Evolutionary conservation across 2,888 invertebrate genomes (phyloP).

Genomic region (Rapana venosa): DNA sequence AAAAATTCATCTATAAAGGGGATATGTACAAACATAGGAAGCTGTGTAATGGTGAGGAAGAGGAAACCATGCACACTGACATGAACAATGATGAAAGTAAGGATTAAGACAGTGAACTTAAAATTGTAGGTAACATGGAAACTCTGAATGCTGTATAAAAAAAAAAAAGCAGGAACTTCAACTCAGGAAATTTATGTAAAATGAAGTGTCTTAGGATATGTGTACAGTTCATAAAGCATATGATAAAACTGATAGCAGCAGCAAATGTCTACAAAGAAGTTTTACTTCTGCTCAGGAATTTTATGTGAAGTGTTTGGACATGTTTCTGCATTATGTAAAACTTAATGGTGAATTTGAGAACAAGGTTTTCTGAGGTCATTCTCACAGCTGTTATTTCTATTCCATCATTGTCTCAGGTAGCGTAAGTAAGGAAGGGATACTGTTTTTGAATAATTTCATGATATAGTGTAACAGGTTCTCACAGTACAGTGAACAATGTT

Average conservation of each 20-base stretch:
- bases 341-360: too few species aligned
- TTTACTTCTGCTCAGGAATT: neutral
- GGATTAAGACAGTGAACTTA: neutral
- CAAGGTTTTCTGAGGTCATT: too few species aligned
- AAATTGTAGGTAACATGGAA: neutral
- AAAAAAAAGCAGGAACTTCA: neutral
- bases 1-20: conserved; percentile 23
- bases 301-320: neutral
- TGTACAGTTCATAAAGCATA: too few species aligned
- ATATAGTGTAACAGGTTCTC: too few species aligned
- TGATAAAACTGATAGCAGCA: too few species aligned
- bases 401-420: too few species aligned
- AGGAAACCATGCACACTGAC: neutral
- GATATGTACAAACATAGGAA: conserved; percentile 28
- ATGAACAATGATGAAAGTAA: neutral
- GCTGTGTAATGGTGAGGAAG: neutral
- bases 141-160: neutral
- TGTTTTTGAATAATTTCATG: too few species aligned
- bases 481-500: too few species aligned
- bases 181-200: neutral
- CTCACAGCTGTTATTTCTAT: too few species aligned
- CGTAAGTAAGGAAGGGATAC: too few species aligned
- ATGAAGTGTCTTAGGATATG: too few species aligned
- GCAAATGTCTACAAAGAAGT: neutral
- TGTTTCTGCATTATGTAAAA: neutral